A percentile compares a stretch with the other conserved stretches of the same genome.
Evolutionary conservation across 2,888 invertebrate species (phyloP).

Genomic region (Zygothrica quintamaculata): DNA sequence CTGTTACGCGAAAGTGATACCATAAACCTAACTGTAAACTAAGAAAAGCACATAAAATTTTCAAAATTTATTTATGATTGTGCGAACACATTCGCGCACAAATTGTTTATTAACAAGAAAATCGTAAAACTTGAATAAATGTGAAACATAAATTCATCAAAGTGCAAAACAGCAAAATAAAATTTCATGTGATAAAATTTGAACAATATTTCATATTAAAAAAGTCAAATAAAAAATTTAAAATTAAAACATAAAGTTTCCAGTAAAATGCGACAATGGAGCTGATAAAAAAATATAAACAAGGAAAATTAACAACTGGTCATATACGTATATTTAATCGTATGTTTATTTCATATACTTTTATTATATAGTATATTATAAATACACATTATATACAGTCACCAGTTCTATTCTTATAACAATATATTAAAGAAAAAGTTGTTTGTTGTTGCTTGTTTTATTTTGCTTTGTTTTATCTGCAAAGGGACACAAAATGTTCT

Average conservation of each 20-base stretch:
- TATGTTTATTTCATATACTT: constrained; percentile 54
- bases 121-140: constrained; percentile 49
- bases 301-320: constrained; percentile 73
- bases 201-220: too few relatives aligned
- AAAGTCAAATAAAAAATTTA: constrained; percentile 4
- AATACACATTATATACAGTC: constrained; percentile 7
- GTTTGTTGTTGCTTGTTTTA: not conserved
- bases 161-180: too few relatives aligned
- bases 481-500: constrained; percentile 24
- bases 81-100: constrained; percentile 4
- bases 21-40: too few relatives aligned
- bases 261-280: constrained; percentile 71
- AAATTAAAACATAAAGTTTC: not conserved
- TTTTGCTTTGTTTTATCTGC: constrained; percentile 4
- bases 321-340: constrained; percentile 76
- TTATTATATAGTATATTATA: constrained; percentile 10
- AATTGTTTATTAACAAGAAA: constrained; percentile 40
- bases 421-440: not conserved
- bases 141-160: constrained; percentile 15
- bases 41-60: constrained; percentile 3
- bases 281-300: constrained; percentile 79
- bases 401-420: constrained; percentile 6
- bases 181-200: too few relatives aligned
- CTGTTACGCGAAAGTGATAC: too few relatives aligned
- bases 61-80: constrained; percentile 14